Conservation (phyloP, 2,797 vertebrate species). For the Cuculus canorus region DNA sequence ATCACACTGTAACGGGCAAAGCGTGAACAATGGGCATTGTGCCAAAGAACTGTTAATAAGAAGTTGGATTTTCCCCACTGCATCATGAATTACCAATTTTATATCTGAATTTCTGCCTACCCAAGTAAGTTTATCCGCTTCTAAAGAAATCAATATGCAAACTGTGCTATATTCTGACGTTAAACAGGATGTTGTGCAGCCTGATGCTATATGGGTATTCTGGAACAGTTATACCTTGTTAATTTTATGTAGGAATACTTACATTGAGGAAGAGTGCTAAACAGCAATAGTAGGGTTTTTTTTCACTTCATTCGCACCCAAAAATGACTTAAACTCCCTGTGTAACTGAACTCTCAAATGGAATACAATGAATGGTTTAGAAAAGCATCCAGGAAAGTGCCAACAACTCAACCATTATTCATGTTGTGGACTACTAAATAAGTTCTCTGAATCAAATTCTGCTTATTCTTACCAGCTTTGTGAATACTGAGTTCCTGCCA, state of each 20-base stretch:
- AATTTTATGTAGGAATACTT: neutral
- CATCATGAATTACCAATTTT: neutral
- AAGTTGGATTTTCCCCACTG: neutral
- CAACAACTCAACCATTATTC: neutral
- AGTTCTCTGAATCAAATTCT: neutral
- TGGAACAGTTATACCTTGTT: neutral
- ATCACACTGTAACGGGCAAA: neutral
- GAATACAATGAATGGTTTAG: neutral
- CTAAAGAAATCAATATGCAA: neutral
- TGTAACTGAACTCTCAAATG: neutral
- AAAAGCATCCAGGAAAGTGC: neutral
- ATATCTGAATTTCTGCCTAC: neutral
- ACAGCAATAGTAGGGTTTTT: neutral
- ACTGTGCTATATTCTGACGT: neutral
- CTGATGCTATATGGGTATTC: neutral
- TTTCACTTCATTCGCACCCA: neutral
- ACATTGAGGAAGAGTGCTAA: neutral
- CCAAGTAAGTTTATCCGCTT: neutral
- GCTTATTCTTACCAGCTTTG: neutral
- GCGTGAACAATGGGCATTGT: fast-evolving
- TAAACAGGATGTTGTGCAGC: neutral
- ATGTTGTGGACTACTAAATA: neutral
- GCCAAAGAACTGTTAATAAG: neutral
- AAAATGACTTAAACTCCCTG: neutral
- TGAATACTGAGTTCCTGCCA: neutral